These are phyloP conservation scores for Macrotis lagotis DNA, from an alignment of 2,113 vertebrate genomes.

Conservation along the genomic window DNA sequence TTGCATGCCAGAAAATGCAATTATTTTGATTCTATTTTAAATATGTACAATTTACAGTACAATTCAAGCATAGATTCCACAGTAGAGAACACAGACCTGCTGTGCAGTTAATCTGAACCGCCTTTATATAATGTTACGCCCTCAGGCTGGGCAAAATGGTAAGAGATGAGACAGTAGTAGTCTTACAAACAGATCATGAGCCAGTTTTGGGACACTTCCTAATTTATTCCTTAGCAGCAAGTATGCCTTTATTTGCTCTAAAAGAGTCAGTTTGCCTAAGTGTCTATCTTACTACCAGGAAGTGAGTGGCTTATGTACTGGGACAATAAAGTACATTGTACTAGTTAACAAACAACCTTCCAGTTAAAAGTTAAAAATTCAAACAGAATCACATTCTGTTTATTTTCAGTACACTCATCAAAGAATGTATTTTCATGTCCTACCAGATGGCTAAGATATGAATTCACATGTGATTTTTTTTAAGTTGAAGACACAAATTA, in stretches of 20 bases:
- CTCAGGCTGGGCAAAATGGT: constrained; percentile 15
- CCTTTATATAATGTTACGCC: constrained; percentile 44
- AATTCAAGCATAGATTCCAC: constrained; percentile 78
- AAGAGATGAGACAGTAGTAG: background rate
- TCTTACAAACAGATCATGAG: background rate
- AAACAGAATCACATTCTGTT: constrained; percentile 41
- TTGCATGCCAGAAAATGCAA: constrained; percentile 79
- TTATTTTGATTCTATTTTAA: constrained; percentile 66
- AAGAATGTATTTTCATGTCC: constrained; percentile 32
- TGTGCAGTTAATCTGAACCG: constrained; percentile 65
- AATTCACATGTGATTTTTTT: constrained; percentile 25
- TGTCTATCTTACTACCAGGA: background rate
- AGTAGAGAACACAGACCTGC: constrained; percentile 80
- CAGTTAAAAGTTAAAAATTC: background rate
- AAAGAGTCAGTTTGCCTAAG: constrained; percentile 20
- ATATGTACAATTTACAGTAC: constrained; percentile 79
- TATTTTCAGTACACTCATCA: constrained; percentile 55
- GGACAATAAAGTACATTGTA: constrained; percentile 25
- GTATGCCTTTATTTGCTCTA: background rate
- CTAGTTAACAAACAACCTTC: constrained; percentile 14
- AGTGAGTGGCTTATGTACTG: background rate
- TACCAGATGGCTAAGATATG: constrained; percentile 35
- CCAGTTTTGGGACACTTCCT: background rate
- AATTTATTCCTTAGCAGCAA: background rate
- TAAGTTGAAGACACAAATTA: constrained; percentile 49